These are phyloP conservation scores for Bombus sibiricus DNA, from an alignment of 1,140 invertebrate species.

Conservation along the genomic window DNA sequence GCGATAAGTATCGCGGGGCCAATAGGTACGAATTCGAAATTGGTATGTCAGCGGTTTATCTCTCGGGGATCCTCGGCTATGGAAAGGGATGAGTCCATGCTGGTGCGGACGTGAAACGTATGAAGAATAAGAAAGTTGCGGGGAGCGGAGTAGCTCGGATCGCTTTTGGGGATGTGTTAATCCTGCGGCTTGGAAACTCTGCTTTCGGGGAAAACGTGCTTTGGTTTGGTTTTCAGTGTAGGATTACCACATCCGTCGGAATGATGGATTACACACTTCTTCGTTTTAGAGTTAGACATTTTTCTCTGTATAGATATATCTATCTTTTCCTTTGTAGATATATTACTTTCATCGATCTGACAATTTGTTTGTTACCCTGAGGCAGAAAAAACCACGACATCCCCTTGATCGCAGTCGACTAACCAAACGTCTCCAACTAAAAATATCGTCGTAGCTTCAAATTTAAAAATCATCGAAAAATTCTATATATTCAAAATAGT, in stretches of 20 bases:
- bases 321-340: no score
- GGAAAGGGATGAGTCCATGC: neutral
- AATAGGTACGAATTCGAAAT: constrained; percentile 51
- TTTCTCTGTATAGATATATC: no score
- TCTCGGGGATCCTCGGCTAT: neutral
- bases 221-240: neutral
- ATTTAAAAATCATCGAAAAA: no score
- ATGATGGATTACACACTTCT: neutral
- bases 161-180: neutral
- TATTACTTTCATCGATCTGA: no score
- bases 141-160: neutral
- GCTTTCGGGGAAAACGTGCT: neutral
- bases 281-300: neutral
- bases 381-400: no score
- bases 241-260: neutral
- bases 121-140: neutral
- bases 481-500: no score
- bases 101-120: constrained; percentile 20
- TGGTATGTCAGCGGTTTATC: constrained; percentile 43
- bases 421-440: no score
- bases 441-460: neutral
- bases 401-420: no score
- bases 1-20: constrained; percentile 55
- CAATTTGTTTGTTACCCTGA: no score
- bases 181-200: neutral